Evolutionary conservation across 23 tunicate genomes (phyloP), one percentile per base, ranked within the genome.

Genomic region (Halocynthia roretzi): DNA sequence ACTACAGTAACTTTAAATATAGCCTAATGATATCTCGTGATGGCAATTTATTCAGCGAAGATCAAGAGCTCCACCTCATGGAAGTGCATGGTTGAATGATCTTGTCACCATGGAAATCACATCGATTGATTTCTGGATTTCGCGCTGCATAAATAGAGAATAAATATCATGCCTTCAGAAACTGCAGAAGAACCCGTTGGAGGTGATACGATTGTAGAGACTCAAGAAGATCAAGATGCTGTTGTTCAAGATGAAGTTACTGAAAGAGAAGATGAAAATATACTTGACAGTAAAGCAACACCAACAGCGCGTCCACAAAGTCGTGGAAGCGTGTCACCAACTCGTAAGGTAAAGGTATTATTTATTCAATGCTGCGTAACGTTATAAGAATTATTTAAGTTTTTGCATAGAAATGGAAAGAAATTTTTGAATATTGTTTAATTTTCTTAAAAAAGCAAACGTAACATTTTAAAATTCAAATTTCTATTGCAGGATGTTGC

Each of bases 231-330:
- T 14, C 5, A 22, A 8, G 23, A 74, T 8, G 75, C 6, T 5
- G 6, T 19, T 9, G 75, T 8, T 23, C 54, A 70, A 70, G 2
- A 40, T 56, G 70, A 65, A 65, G 10, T 9, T 15, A 10, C 19
- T 8, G 70, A 65, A 65, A 74, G 18, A 14, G 60, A 74, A 22
- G 78, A 54, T 8, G 78, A 54, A 8, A 74, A 80, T 80, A 44
- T 23, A 51, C 65, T 77, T 20, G 83, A 81, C 14, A 31, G 49
- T 10, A 60, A 61, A 52, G 82, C 92, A 5, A 78, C 98, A 67
- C 98, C 98, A 10, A 74, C 76, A 10, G 87, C 98, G 10, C 67
- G 98, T 20, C 98, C 98, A 19, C 98, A 83, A 12, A 92, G 98
- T 65, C 68, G 98, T 51, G 98, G 98, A 49, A 92, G 98, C 56